Conservation (phyloP, 2,113 vertebrate genomes). For the Centropristis striata region DNA sequence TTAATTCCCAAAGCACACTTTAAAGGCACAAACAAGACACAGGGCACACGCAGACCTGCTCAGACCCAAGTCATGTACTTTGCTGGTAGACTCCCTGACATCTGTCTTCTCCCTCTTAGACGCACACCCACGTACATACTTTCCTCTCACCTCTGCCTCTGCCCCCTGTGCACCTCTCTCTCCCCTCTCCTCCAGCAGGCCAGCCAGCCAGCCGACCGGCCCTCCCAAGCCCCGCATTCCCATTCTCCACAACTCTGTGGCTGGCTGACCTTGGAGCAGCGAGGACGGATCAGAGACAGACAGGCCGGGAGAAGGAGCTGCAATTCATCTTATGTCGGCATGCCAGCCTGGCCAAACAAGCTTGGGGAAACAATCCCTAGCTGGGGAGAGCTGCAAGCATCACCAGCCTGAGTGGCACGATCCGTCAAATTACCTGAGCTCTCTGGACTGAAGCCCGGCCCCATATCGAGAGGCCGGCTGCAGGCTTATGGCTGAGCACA, state of each 20-base stretch:
- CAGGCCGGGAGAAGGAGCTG: slow-evolving; percentile 66
- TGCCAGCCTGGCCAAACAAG: slow-evolving; percentile 82
- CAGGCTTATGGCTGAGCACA: slow-evolving; percentile 48
- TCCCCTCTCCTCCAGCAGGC: slow-evolving; percentile 1
- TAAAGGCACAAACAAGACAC: slow-evolving; percentile 46
- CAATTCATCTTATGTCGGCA: slow-evolving; percentile 80
- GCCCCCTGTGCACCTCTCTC: slow-evolving; percentile 1
- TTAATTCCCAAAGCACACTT: slow-evolving; percentile 31
- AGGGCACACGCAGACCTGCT: slow-evolving; percentile 59
- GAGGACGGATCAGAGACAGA: slow-evolving; percentile 79
- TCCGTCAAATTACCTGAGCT: slow-evolving; percentile 82
- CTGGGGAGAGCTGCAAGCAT: slow-evolving; percentile 70
- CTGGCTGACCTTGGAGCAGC: slow-evolving; percentile 83
- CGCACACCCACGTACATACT: background rate
- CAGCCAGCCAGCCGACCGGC: slow-evolving; percentile 13
- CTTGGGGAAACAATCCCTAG: slow-evolving; percentile 79
- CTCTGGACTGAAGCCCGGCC: slow-evolving; percentile 75
- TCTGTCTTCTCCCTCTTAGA: slow-evolving; percentile 48
- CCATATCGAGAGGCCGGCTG: slow-evolving; percentile 54
- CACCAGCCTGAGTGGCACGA: slow-evolving; percentile 70
- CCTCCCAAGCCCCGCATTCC: slow-evolving; percentile 44
- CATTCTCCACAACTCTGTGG: slow-evolving; percentile 60
- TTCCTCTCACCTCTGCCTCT: slow-evolving; percentile 54
- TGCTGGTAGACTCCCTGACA: slow-evolving; percentile 60
- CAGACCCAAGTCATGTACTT: slow-evolving; percentile 68